Conservation (phyloP, 2,113 vertebrate species). For the Mandrillus leucophaeus region DNA sequence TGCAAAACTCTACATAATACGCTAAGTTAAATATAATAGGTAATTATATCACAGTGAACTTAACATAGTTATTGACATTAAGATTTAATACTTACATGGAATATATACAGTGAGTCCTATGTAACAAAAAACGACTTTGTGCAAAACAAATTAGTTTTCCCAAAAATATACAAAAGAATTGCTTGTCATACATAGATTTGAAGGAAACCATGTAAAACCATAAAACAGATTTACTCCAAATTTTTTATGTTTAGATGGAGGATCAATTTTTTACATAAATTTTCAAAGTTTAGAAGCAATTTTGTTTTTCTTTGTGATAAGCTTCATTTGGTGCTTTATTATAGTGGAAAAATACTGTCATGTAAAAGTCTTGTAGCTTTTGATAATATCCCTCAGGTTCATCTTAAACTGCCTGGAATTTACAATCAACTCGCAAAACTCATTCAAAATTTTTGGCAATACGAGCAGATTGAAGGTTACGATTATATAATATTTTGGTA, state of each 20-base stretch:
- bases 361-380: background rate
- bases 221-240: background rate
- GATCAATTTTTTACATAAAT: conserved; percentile 12
- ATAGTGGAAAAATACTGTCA: background rate
- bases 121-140: background rate
- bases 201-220: background rate
- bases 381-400: background rate
- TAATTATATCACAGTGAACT: background rate
- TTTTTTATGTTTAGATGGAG: background rate
- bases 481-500: background rate
- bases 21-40: background rate
- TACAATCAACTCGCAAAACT: background rate
- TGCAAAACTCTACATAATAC: background rate
- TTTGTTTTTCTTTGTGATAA: background rate
- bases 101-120: background rate
- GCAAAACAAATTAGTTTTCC: background rate
- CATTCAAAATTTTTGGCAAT: conserved; percentile 26
- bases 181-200: background rate
- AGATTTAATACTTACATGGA: background rate
- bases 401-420: background rate
- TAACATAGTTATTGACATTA: background rate
- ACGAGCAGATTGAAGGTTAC: background rate
- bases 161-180: background rate
- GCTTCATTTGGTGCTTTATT: background rate
- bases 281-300: background rate